Evolutionary conservation across 2,888 invertebrate species (phyloP).

Genomic region (Spicauda simplicius): DNA sequence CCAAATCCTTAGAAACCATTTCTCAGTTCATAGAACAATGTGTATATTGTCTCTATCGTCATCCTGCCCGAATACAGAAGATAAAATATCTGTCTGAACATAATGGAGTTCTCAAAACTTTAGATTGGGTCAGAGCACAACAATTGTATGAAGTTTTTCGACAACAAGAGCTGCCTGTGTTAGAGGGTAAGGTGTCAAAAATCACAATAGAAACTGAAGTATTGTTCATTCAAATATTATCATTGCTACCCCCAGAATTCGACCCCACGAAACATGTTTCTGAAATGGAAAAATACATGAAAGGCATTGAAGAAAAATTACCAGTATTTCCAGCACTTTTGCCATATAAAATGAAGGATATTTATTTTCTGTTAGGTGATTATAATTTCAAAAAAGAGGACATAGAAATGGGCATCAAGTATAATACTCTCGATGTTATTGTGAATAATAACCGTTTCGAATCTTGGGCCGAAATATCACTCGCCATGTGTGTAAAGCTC

Average conservation of each 20-base stretch:
- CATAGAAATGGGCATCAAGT: conserved; percentile 91
- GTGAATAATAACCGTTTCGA: conserved; percentile 92
- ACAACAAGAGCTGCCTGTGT: conserved; percentile 91
- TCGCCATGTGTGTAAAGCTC: conserved; percentile 90
- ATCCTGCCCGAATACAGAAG: conserved; percentile 61
- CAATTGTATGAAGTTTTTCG: conserved; percentile 92
- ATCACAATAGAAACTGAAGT: conserved; percentile 93
- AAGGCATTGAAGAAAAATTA: conserved; percentile 83
- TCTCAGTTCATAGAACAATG: conserved; percentile 93
- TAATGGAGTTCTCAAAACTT: conserved; percentile 87
- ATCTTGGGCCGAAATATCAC: conserved; percentile 96
- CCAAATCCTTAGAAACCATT: conserved; percentile 87
- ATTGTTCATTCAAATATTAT: conserved; percentile 88
- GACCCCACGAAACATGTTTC: conserved; percentile 87
- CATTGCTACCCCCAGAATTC: conserved; percentile 87
- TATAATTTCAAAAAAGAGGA: conserved; percentile 96
- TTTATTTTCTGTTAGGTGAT: conserved; percentile 96
- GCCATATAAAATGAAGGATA: conserved; percentile 87
- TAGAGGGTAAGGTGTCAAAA: conserved; percentile 90
- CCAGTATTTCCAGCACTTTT: conserved; percentile 82
- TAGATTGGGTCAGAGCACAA: conserved; percentile 90
- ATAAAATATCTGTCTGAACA: conserved; percentile 89
- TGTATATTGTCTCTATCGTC: conserved; percentile 93
- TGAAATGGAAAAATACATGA: conserved; percentile 88
- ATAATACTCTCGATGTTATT: conserved; percentile 93